A percentile compares a stretch with the other conserved stretches of the same genome.
These are phyloP conservation scores for Rhincodon typus DNA, from an alignment of 2,797 vertebrate species.

Conservation along the genomic window DNA sequence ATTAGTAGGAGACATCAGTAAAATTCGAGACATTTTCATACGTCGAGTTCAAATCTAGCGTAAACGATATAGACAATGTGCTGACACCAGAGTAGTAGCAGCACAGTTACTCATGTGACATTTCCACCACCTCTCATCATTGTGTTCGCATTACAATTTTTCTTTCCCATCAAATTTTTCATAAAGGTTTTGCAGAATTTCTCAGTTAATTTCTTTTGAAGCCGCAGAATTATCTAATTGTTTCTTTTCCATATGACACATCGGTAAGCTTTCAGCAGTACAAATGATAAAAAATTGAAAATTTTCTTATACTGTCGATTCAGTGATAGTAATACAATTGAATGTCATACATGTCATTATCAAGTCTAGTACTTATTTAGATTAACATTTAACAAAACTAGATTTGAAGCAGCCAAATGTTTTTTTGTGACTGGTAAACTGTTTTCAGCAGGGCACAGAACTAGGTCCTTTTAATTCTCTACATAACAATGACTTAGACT, in stretches of 20 bases:
- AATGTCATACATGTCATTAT: not conserved
- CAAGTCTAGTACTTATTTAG: not conserved
- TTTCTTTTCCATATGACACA: not conserved
- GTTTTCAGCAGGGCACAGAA: not conserved
- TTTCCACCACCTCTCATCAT: no score
- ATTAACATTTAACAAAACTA: not conserved
- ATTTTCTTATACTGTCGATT: not conserved
- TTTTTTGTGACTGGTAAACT: not conserved
- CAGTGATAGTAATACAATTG: not conserved
- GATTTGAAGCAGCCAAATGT: not conserved
- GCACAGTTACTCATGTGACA: no score
- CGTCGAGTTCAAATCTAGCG: not conserved
- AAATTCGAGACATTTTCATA: not conserved
- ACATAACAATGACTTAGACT: not conserved
- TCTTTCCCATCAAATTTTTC: no score
- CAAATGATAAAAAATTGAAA: not conserved
- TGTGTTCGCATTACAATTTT: no score
- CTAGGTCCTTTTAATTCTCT: not conserved
- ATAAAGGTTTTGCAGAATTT: not conserved
- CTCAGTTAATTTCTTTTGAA: not conserved
- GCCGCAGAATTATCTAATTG: not conserved
- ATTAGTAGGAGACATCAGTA: not conserved
- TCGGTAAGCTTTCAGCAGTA: not conserved
- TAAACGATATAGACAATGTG: not conserved
- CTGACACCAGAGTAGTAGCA: not conserved